Percentiles rank a stretch among this genome's conserved stretches.
These are phyloP conservation scores for Acanthopagrus latus DNA, from an alignment of 2,797 vertebrate genomes.

Conservation along the genomic window DNA sequence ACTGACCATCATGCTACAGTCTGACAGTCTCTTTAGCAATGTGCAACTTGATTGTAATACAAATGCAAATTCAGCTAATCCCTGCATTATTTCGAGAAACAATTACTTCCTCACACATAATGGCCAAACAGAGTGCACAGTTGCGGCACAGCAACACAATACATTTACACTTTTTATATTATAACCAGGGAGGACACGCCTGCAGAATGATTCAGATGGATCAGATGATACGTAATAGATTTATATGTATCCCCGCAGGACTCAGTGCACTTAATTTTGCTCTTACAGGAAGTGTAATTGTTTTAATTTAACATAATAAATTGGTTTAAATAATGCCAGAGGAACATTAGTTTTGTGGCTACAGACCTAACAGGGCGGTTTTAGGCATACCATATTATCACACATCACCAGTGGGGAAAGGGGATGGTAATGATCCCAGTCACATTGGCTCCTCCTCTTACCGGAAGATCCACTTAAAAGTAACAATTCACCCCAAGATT, in stretches of 20 bases:
- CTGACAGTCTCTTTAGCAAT: background rate
- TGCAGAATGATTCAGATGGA: background rate
- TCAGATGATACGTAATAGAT: background rate
- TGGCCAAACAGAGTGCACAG: background rate
- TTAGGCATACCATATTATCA: conserved; percentile 1
- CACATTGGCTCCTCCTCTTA: background rate
- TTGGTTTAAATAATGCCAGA: background rate
- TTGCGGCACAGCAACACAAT: background rate
- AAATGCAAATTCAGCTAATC: conserved; percentile 1
- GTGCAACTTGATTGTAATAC: background rate
- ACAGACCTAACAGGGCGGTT: background rate
- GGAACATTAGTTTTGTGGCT: background rate
- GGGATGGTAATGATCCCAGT: background rate
- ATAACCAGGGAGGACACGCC: background rate
- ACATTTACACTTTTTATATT: background rate
- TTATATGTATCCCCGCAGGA: conserved; percentile 8
- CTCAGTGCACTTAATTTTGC: background rate
- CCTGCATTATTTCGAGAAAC: background rate
- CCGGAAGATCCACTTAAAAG: conserved; percentile 9
- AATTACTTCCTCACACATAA: background rate
- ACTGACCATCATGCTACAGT: background rate
- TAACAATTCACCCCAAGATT: background rate
- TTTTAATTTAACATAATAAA: background rate
- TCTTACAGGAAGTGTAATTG: background rate
- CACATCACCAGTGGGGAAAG: background rate